These are phyloP conservation scores for Strigamia maritima DNA, from an alignment of 2,888 invertebrate genomes.

Conservation along the genomic window DNA sequence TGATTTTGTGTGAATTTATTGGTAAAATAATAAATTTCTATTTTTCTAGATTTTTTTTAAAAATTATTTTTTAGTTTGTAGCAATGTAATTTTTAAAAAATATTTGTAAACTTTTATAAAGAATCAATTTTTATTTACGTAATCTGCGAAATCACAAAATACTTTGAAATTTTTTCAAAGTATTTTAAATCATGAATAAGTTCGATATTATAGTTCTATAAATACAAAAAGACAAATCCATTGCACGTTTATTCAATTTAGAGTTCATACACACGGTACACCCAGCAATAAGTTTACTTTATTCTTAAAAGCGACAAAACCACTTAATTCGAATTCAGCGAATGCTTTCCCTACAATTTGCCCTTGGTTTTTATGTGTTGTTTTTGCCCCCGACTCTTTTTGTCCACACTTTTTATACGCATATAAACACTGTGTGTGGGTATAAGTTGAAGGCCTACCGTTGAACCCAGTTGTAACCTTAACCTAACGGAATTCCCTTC, in stretches of 20 bases:
- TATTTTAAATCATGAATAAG: no score
- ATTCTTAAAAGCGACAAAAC: background rate
- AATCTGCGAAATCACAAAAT: no score
- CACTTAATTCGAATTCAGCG: background rate
- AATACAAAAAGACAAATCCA: background rate
- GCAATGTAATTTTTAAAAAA: no score
- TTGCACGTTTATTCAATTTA: background rate
- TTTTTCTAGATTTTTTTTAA: no score
- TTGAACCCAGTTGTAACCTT: no score
- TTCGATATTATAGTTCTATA: no score
- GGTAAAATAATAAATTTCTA: no score
- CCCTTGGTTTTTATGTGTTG: constrained; percentile 24
- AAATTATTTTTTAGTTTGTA: no score
- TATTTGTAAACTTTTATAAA: no score
- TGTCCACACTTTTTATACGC: no score
- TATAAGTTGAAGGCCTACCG: background rate
- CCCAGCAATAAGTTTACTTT: background rate
- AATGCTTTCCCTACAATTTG: background rate
- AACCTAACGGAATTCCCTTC: background rate
- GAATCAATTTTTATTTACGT: no score
- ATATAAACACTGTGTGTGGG: background rate
- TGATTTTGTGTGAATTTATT: no score
- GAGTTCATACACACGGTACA: background rate
- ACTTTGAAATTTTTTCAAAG: background rate
- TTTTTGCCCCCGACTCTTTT: background rate